Evolutionary conservation across 2,888 invertebrate genomes (phyloP), one percentile per base, ranked within the genome.

Genomic region (Xanthia icteritia): DNA sequence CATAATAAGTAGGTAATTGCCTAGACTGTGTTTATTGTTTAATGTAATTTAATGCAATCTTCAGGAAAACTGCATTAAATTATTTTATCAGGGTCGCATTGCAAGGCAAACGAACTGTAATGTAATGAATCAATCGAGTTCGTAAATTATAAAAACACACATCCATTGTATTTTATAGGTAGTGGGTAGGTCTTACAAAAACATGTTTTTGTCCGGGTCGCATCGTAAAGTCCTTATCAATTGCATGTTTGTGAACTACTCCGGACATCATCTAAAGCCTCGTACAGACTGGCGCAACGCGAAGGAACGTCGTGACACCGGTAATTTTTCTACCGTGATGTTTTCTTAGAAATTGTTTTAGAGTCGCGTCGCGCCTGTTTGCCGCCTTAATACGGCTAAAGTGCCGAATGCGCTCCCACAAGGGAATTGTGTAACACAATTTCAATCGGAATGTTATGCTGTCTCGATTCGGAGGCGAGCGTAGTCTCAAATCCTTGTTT

Each of bases 51-150:
- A 81, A 75, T 13, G 60, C 51, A 70, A 73, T 76, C 63, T 75
- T 66, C 39, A 77, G 64, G 70, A 76, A 81, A 79, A 71, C 36
- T 56, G 56, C 69, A 75, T 73, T 39, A 9, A 60, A 23, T 65
- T 73, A 70, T 56, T 69, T 64, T 61, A 82, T 71, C 84, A 76
- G 82, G 86, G 84, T 64, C 75, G 42, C 17, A 66, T 45, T 73
- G 48, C 76, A 86, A 82, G 61, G 80, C 67, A 42, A 79, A 79
- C 64, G 68, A 80, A 76, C 82, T 83, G 61, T 23, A 65, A 61
- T 83, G 61, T 23, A 65, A 61, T 70, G 36, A 63, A 73, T 66
- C 39, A 64, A 61, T 66, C 68, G 60, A 70, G 51, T 73, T 76
- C 11, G 56, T 54, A 39, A 45, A 72, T 70, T 36, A 70, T 13